Evolutionary conservation across 1,140 invertebrate species (phyloP).

Genomic region (Drosophila navojoa): DNA sequence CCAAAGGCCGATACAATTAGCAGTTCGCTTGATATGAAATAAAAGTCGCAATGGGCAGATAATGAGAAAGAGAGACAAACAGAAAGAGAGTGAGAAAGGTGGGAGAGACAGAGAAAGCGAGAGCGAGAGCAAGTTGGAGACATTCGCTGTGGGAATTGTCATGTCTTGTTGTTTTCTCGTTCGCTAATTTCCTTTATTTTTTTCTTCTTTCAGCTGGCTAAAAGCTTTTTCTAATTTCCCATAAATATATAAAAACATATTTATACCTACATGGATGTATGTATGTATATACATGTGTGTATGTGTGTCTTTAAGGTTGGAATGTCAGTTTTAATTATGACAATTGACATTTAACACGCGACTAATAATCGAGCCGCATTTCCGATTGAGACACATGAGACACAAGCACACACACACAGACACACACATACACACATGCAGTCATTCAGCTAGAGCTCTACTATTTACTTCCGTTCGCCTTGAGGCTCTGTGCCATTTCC

Average conservation of each 20-base stretch:
- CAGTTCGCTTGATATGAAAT: slow-evolving; percentile 66
- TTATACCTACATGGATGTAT: background rate
- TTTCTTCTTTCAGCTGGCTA: slow-evolving; percentile 42
- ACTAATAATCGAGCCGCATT: slow-evolving; percentile 56
- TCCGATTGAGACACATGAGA: slow-evolving; percentile 24
- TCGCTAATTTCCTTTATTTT: slow-evolving; percentile 7
- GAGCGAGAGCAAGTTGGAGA: too few relatives aligned
- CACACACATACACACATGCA: background rate
- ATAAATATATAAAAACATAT: slow-evolving; percentile 17
- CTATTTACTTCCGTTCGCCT: slow-evolving; percentile 40
- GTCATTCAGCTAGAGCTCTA: background rate
- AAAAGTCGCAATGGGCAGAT: slow-evolving; percentile 22
- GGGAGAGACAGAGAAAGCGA: background rate
- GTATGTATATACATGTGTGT: background rate
- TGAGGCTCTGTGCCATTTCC: slow-evolving; percentile 30
- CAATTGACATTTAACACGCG: slow-evolving; percentile 72
- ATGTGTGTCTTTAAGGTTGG: background rate
- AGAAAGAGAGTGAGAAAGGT: slow-evolving; percentile 1
- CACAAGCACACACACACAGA: background rate
- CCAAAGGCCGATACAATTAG: slow-evolving; percentile 64
- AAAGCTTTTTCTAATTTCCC: slow-evolving; percentile 76
- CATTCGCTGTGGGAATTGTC: slow-evolving; percentile 37
- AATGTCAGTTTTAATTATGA: slow-evolving; percentile 71
- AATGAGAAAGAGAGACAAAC: background rate
- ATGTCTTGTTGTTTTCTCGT: slow-evolving; percentile 19